phyloP scores from a whole-genome alignment of 2,888 invertebrate genomes.

The Nomada ferruginata region DNA sequence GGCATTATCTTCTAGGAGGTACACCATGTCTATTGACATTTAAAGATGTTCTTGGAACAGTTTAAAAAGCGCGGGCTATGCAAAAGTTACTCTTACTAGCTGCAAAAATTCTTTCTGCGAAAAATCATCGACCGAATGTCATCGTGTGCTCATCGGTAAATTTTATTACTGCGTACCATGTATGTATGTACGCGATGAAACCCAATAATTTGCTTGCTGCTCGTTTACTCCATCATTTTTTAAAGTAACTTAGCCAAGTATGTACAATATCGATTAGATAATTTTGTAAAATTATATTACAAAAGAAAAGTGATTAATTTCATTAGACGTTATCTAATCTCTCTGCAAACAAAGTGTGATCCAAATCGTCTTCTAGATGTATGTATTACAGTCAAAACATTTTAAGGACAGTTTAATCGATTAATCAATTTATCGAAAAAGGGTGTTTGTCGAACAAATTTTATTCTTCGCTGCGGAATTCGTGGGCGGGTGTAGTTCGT shows the following conservation, averaged over 20 bases:
- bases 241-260: background rate
- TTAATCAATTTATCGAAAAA: background rate
- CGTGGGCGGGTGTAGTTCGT: background rate
- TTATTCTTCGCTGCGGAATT: background rate
- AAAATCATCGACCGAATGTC: constrained; percentile 8
- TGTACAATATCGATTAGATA: constrained; percentile 3
- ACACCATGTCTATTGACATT: constrained; percentile 1
- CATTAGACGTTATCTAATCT: constrained; percentile 10
- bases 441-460: background rate
- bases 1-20: background rate
- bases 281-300: background rate
- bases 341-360: background rate
- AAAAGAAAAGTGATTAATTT: constrained; percentile 1
- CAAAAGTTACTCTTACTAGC: background rate
- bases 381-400: background rate
- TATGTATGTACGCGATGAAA: too few species aligned
- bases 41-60: background rate
- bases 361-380: background rate
- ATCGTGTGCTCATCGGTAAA: constrained; percentile 12
- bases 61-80: background rate
- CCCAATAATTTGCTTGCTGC: too few species aligned
- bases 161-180: too few species aligned
- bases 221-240: background rate
- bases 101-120: background rate
- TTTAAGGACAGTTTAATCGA: background rate